Evolutionary conservation across 1,140 invertebrate genomes (phyloP).

Genomic region (Drosophila auraria): DNA sequence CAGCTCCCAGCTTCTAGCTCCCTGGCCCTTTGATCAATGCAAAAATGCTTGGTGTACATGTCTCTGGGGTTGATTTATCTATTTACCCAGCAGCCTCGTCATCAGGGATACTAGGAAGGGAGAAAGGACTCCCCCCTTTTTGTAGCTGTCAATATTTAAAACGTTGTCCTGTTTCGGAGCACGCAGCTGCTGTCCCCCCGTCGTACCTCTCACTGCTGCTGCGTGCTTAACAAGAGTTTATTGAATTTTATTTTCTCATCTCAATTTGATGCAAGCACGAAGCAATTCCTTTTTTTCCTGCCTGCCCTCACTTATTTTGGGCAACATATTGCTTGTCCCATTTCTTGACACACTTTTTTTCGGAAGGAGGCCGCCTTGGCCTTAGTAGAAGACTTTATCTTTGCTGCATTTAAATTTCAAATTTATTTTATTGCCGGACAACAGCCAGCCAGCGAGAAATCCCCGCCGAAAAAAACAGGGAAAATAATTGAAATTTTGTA

Average conservation of each 20-base stretch:
- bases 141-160: conserved; percentile 81
- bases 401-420: conserved; percentile 79
- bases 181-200: conserved; percentile 39
- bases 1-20: conserved; percentile 4
- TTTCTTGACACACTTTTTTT: conserved; percentile 45
- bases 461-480: conserved; percentile 11
- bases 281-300: conserved; percentile 36
- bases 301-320: conserved; percentile 38
- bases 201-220: conserved; percentile 20
- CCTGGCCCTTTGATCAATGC: conserved; percentile 70
- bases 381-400: conserved; percentile 13
- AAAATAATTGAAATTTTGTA: conserved; percentile 82
- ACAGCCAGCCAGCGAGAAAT: not conserved
- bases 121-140: conserved; percentile 19
- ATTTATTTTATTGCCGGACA: conserved; percentile 72
- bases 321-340: conserved; percentile 72
- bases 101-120: conserved; percentile 16
- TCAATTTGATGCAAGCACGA: conserved; percentile 78
- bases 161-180: conserved; percentile 71
- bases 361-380: not conserved
- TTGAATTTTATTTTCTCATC: conserved; percentile 84
- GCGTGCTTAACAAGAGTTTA: conserved; percentile 83
- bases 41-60: conserved; percentile 76
- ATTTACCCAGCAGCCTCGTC: conserved; percentile 70
- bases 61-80: conserved; percentile 83